Conservation (phyloP, 2,113 vertebrate species). For the Larimichthys crocea region DNA sequence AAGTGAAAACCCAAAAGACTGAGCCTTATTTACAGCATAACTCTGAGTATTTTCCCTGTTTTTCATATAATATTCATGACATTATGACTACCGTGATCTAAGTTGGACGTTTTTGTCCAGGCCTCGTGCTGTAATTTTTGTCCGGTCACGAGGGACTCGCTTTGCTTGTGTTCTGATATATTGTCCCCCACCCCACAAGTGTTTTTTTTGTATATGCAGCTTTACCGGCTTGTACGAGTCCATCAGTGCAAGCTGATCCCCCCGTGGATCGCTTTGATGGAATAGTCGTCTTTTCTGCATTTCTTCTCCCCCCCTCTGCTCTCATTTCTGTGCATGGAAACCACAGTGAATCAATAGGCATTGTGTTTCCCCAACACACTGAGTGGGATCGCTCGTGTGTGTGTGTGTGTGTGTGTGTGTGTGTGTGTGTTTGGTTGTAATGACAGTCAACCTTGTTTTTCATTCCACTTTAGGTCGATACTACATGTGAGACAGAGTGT, state of each 20-base stretch:
- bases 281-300: constrained; percentile 44
- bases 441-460: constrained; percentile 63
- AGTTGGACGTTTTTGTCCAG: constrained; percentile 3
- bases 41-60: not conserved
- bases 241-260: constrained; percentile 30
- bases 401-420: constrained; percentile 7
- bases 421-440: constrained; percentile 37
- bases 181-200: not conserved
- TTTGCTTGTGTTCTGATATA: constrained; percentile 5
- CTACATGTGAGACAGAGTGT: constrained; percentile 53
- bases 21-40: too few species aligned
- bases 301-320: constrained; percentile 2
- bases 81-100: not conserved
- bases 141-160: constrained; percentile 10
- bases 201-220: constrained; percentile 32
- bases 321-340: constrained; percentile 52
- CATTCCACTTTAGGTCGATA: constrained; percentile 59
- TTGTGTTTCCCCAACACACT: constrained; percentile 47
- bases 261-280: constrained; percentile 54
- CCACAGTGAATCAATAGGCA: constrained; percentile 60
- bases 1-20: not conserved
- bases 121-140: constrained; percentile 8
- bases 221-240: constrained; percentile 41
- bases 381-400: constrained; percentile 12
- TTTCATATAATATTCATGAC: not conserved